Base-by-base conservation (phyloP, 2,888 invertebrate species). In the Lymantria dispar region DNA sequence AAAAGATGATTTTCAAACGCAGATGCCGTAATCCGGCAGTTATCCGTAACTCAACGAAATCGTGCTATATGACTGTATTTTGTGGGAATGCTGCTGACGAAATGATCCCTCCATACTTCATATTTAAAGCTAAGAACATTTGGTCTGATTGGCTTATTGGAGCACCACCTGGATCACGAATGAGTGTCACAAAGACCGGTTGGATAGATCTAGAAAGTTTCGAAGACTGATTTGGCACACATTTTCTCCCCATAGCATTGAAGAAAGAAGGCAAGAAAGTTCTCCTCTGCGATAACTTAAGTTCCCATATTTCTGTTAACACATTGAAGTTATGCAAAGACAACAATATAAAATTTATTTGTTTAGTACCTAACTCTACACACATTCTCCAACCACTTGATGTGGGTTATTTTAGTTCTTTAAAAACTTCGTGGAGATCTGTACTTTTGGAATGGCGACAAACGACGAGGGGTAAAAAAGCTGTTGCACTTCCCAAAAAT, bases 71-170 rank as follows among this genome's bases (percentile, higher is more conserved):
- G 14, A 38, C 49, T 30, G 53, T 66, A 7, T 69, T 70, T 51
- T 63, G 58, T 48, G 52, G 38, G 2, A 63, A 55, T 59, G 68
- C 65, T 40, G 50, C 47, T 9, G 63, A 62, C 5, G 60, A 64
- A 46, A 36, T 55, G 12, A 29, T 66, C 3, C 57, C 59, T 30
- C 59, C 62, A 7, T 68, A 50, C 37, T 55, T 69, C 10, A 61
- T 69, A 33, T 62, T 58, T 39, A 67, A 68, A 57, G 62, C 53
- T 14, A 60, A 62, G 50, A 54, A 62, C 15, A 41, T 43, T 11
- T 68, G 65, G 64, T 60, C 58, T 8, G 60, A 61, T 39, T 70
- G 67, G 67, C 46, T 67, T 29, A 33, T 33, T 10, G 13, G 49
- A 50, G 54, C 47, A 65, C 65, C 22, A 61, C 65, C 45, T 45